Evolutionary conservation across 2,113 vertebrate species (phyloP), one percentile per base, ranked within the genome.

Genomic region (Urocitellus parryii): DNA sequence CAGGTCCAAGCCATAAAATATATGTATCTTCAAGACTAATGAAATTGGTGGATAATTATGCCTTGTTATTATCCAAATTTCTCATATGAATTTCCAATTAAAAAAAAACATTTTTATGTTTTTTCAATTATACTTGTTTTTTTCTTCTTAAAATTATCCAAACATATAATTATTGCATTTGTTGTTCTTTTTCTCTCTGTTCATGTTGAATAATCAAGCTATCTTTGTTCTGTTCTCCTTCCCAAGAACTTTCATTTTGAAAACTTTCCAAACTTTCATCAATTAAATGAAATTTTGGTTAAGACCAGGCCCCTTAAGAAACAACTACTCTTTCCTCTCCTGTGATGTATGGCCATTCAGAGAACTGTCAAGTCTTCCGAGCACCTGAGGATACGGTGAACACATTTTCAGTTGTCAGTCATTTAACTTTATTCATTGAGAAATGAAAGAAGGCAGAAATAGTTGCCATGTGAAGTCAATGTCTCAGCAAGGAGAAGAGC

Each of bases 271-370:
- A 91, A 76, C 8, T 45, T 45, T 45, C 42, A 45, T 45, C 80
- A 68, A 76, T 72, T n/a, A 96, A 96, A 81, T 87, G 39, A 95
- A 51, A 87, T 86, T 86, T 90, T 93, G 94, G 85, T 92, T 70
- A 61, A 89, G 88, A 85, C n/a, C 45, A 39, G 42, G n/a, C 32
- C 27, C 20, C 17, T 76, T 2, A 32, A 68, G 32, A 65, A 79
- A 39, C 32, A 77, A 34, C 9, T 17, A 51, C 27, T 92, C 45
- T 80, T 76, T 67, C 37, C 24, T 90, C 32, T 90, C 65, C 7
- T 3, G 25, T 5, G 14, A 20, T 53, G 25, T 16, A 11, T 0
- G 14, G 61, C 45, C n/a, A 22, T 22, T 67, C 17, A 0, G 74
- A 61, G 39, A 48, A 27, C 27, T 32, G 22, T 81, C 88, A 82